Evolutionary conservation across 2,113 vertebrate species (phyloP), one percentile per base, ranked within the genome.

Genomic region (Danio rerio): DNA sequence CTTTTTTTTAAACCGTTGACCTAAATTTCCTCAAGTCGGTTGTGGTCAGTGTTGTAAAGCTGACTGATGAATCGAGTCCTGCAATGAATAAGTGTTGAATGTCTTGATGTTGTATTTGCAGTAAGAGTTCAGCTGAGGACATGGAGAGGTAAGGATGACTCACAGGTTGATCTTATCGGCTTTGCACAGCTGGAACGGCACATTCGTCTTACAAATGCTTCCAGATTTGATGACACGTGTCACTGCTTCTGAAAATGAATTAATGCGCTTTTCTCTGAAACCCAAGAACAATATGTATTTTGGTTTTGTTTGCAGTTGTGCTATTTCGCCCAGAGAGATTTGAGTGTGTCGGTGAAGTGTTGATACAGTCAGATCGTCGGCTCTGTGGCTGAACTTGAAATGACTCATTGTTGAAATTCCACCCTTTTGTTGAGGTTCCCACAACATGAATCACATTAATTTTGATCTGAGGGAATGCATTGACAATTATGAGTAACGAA

Each of bases 91-190:
- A 85, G 75, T 78, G 72, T 45, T 89, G 61, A 78, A 71, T 68
- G 63, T 82, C 65, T 82, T 83, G 78, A 83, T 84, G 77, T 84
- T 65, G 12, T 80, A 78, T 83, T 87, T 83, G 76, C 82, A 76
- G 77, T 78, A 72, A 75, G 75, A 85, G 82, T 81, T 85, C 63
- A 84, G 61, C 81, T 85, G 85, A 68, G 49, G 49, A 68, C 77
- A 79, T 21, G 9, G 21, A 5, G 49, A 68, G 58, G 81, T 52
- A 76, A 40, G 63, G 45, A 59, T 84, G 84, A 80, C 76, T 86
- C 84, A 86, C 50, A 62, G 75, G 47, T 52, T 70, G 83, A 85
- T 86, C 52, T 78, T 83, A 84, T 84, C 68, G 59, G 40, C 66
- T 84, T 86, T 83, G 58, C 66, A 87, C 76, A 84, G 81, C 81